Evolutionary conservation across 35 echinoderm and acorn worm genomes (phyloP).

Genomic region (Lytechinus variegatus): DNA sequence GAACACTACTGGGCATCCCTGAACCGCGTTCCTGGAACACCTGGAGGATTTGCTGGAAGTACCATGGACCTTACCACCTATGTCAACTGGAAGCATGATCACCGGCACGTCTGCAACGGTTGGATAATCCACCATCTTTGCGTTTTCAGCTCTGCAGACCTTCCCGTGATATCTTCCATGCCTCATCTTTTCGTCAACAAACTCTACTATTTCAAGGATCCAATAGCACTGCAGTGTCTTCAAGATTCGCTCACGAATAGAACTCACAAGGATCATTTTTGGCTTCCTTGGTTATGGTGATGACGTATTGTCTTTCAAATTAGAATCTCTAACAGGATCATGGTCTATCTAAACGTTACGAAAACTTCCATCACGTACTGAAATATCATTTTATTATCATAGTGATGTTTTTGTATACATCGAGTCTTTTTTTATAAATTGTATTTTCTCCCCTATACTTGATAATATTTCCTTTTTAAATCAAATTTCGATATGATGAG

Average conservation of each 20-base stretch:
- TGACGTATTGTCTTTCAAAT: not conserved
- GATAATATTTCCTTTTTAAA: too few species aligned
- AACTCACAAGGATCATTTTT: not conserved
- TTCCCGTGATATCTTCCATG: conserved; percentile 39
- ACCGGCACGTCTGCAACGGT: conserved; percentile 54
- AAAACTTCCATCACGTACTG: too few species aligned
- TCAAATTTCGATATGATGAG: too few species aligned
- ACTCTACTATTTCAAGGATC: conserved; percentile 69
- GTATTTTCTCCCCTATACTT: too few species aligned
- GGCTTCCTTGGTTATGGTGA: not conserved
- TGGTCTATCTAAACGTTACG: not conserved
- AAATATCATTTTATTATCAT: too few species aligned
- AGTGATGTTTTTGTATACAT: too few species aligned
- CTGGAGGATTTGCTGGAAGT: conserved; percentile 65
- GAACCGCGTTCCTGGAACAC: conserved; percentile 55
- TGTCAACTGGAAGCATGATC: conserved; percentile 60
- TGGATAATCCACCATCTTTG: conserved; percentile 60
- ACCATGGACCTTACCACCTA: conserved; percentile 35
- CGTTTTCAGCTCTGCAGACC: conserved; percentile 57
- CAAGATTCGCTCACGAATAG: conserved; percentile 42
- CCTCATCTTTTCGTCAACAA: conserved; percentile 79
- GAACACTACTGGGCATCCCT: conserved; percentile 68
- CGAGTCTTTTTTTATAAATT: too few species aligned
- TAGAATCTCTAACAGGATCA: not conserved
- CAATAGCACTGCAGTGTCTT: conserved; percentile 65